phyloP scores from a whole-genome alignment of 2,888 invertebrate genomes.

The Geotrupes spiniger region DNA sequence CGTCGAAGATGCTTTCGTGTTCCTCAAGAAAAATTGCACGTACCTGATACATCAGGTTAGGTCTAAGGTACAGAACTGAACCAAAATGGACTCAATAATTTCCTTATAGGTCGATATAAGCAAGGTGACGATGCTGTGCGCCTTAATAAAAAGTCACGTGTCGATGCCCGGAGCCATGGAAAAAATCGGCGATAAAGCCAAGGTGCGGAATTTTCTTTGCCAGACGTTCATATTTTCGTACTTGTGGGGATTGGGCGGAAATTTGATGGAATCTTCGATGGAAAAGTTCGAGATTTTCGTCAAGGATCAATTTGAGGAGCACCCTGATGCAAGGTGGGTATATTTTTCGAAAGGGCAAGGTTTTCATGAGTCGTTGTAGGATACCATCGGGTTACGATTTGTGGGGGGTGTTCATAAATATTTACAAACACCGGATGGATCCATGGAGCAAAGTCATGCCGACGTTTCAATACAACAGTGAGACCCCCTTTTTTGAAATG shows the following conservation, averaged over 20 bases:
- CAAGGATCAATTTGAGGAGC: conserved; percentile 67
- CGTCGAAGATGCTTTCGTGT: conserved; percentile 64
- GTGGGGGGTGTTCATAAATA: conserved; percentile 76
- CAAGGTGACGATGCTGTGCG: conserved; percentile 75
- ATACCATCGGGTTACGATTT: conserved; percentile 67
- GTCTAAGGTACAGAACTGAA: conserved; percentile 13
- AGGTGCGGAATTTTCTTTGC: conserved; percentile 63
- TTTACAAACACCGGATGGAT: conserved; percentile 66
- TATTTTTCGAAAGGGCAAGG: background rate
- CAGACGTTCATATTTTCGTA: conserved; percentile 80
- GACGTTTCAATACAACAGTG: conserved; percentile 65
- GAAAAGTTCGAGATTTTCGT: conserved; percentile 68
- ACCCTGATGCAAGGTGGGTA: conserved; percentile 61
- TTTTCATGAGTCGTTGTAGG: conserved; percentile 48
- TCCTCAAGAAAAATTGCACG: conserved; percentile 66
- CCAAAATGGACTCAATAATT: conserved; percentile 3
- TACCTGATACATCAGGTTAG: conserved; percentile 79
- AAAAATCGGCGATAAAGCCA: conserved; percentile 56
- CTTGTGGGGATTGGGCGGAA: conserved; percentile 86
- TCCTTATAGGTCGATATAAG: conserved; percentile 76
- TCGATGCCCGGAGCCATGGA: conserved; percentile 56
- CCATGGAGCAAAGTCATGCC: conserved; percentile 79
- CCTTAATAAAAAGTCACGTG: conserved; percentile 68
- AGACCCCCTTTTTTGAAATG: conserved; percentile 81
- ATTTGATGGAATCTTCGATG: conserved; percentile 68